Evolutionary conservation across 2,797 vertebrate genomes (phyloP), one percentile per base, ranked within the genome.

Genomic region (Lepilemur septentrionalis): DNA sequence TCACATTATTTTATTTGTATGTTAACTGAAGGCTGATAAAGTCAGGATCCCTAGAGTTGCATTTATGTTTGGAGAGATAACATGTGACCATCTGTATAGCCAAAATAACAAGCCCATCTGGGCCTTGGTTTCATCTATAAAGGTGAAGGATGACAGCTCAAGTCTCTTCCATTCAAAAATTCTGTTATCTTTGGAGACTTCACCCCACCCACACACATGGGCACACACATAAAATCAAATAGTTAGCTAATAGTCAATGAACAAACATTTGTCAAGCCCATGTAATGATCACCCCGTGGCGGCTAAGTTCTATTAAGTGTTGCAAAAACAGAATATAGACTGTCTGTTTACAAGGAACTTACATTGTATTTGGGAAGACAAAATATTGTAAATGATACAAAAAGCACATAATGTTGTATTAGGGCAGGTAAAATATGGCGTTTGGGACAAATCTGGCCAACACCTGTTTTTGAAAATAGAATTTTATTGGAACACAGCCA

Each of bases 41-140:
- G 46, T 92, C 75, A 20, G 67, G 63, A 67, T 94, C 67, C 52
- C 48, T 83, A 67, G 76, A 81, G n/a, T 50, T 93, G 28, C 55
- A 63, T 59, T 81, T 96, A 65, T 91, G 55, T 93, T 92, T 88
- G 61, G 70, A 94, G 38, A 50, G 46, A 84, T 90, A 93, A 82
- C 18, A 20, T n/a, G 48, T 69, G 59, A 88, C 38, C 48, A 63
- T 12, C 32, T 75, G 2, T 13, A 7, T 22, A 76, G 48, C 14
- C 93, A 52, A 94, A 89, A 89, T 93, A 73, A 52, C 50, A 84
- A 82, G 65, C 8, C 61, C 14, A 65, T 78, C 23, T 52, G n/a
- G 48, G 65, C 23, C 57, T 78, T 94, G n/a, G 20, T 57, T 93
- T 85, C 70, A 80, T 61, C 70, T 89, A 7, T 48, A 57, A 79